Base-by-base conservation (phyloP, 2,888 invertebrate species). In the Argynnis bischoffii region DNA sequence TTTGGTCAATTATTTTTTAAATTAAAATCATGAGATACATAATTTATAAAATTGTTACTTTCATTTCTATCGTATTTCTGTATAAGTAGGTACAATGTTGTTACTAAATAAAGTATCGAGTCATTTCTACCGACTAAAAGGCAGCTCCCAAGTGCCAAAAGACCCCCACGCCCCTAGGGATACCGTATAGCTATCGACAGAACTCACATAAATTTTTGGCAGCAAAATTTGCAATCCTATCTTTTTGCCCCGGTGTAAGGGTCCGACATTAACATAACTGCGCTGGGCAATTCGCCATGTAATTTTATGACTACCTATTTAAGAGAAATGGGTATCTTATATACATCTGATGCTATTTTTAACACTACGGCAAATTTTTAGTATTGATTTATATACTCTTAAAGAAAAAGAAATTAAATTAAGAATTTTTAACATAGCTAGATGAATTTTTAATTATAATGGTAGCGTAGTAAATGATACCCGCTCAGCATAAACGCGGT, bases 181-280 rank as follows among this genome's bases (percentile, higher is more conserved):
- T 84, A 83, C 81, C 83, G 82, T 85, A 88, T 81, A 83, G 86
- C 80, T 81, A 85, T 61, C 53, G 61, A 53, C 79, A 76, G 70
- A 77, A 79, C 77, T 78, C 79, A 88, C 92, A 88, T 93, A 92
- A 93, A 93, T 91, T 92, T 89, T 88, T 88, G 84, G 87, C 89
- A 87, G 86, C 90, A 90, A 61, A 92, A 93, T 92, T 93, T 92
- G 93, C 91, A 93, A 93, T 92, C 89, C 87, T 90, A 89, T 92
- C 89, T 91, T 86, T 85, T 86, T 79, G 82, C 85, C 83, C 85
- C 85, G 83, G 85, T 86, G 84, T 87, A 89, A 90, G 89, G 87
- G 82, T 78, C 78, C 76, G 67, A 81, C 87, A 89, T 92, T 91
- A 91, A 89, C 91, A 92, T 92, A 91, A 91, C 89, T 87, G 87